phyloP scores from a whole-genome alignment of 2,797 vertebrate species.

The Gallinago stenura region DNA sequence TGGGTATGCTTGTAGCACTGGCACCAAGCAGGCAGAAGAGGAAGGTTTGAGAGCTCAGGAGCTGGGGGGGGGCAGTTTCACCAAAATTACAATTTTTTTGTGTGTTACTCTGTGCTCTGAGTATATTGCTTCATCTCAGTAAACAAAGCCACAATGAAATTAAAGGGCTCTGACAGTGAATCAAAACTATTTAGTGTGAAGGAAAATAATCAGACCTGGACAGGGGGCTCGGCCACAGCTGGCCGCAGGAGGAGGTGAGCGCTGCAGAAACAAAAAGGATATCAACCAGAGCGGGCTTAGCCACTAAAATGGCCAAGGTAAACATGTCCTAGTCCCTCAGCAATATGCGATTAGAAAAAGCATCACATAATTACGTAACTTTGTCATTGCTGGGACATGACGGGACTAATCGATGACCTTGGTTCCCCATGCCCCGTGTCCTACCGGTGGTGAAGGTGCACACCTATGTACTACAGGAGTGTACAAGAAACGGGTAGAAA shows the following conservation, averaged over 20 bases:
- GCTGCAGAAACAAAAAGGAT: slow-evolving; percentile 30
- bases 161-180: background rate
- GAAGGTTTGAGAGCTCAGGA: background rate
- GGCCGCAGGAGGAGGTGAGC: background rate
- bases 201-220: slow-evolving; percentile 38
- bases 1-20: background rate
- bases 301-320: slow-evolving; percentile 16
- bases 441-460: background rate
- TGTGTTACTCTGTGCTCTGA: background rate
- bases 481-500: background rate
- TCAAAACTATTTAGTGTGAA: slow-evolving; percentile 31
- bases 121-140: background rate
- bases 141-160: background rate
- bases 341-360: background rate
- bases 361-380: background rate
- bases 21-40: background rate
- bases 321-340: slow-evolving; percentile 33
- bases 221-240: slow-evolving; percentile 4
- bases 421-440: accelerated
- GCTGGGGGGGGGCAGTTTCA: background rate
- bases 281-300: background rate
- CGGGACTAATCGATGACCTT: accelerated
- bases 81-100: background rate
- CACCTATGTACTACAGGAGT: accelerated
- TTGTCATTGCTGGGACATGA: background rate